Evolutionary conservation across 2,113 vertebrate genomes (phyloP).

Genomic region (Prionailurus viverrinus): DNA sequence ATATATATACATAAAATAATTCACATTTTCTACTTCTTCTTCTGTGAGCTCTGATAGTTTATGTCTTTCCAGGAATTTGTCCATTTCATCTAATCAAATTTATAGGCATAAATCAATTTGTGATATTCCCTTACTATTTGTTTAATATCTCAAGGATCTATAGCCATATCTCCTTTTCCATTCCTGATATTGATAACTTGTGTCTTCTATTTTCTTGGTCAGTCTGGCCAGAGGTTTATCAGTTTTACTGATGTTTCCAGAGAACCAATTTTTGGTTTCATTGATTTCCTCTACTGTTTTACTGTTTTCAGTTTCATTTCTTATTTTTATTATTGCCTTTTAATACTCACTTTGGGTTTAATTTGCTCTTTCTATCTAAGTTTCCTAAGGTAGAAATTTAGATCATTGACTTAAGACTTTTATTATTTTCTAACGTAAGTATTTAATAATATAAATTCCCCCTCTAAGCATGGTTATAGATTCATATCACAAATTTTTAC

Average conservation of each 20-base stretch:
- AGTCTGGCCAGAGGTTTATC: neutral
- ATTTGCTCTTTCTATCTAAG: neutral
- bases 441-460: neutral
- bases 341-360: constrained; percentile 6
- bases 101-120: neutral
- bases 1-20: neutral
- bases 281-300: neutral
- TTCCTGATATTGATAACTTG: neutral
- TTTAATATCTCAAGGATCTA: neutral
- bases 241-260: constrained; percentile 23
- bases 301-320: constrained; percentile 10
- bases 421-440: constrained; percentile 13
- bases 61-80: neutral
- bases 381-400: constrained; percentile 14
- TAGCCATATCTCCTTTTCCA: neutral
- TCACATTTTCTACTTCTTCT: constrained; percentile 32
- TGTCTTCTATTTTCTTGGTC: neutral
- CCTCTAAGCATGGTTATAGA: neutral
- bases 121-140: neutral
- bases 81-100: neutral
- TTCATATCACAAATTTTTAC: neutral
- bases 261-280: neutral
- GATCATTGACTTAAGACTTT: constrained; percentile 16
- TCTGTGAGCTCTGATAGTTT: neutral
- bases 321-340: neutral